A percentile compares a stretch with the other conserved stretches of the same genome.
Evolutionary conservation across 37 sponge, comb jelly and placozoan species (phyloP).

Genomic region (Geodia barretti): DNA sequence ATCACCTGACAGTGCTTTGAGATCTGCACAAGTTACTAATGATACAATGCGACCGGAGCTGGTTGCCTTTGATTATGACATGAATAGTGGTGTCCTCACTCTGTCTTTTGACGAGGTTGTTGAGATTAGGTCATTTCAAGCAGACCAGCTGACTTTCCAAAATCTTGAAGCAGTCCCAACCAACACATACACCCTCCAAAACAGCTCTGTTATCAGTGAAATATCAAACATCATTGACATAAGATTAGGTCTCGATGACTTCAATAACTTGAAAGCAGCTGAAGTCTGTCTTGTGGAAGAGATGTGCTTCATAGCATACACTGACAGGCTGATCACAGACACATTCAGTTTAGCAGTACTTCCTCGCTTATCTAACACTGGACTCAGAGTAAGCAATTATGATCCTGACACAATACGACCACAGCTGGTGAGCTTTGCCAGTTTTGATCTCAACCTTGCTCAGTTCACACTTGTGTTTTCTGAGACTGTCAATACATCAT

Average conservation of each 20-base stretch:
- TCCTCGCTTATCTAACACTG: slow-evolving; percentile 39
- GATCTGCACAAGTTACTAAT: slow-evolving; percentile 29
- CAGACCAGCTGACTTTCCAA: slow-evolving; percentile 68
- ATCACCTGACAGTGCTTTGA: slow-evolving; percentile 45
- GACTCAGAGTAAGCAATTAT: slow-evolving; percentile 46
- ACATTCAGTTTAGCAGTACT: slow-evolving; percentile 36
- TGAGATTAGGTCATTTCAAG: slow-evolving; percentile 38
- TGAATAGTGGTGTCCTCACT: slow-evolving; percentile 56
- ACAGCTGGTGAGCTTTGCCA: slow-evolving; percentile 53
- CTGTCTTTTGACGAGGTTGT: slow-evolving; percentile 84
- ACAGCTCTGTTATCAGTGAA: slow-evolving; percentile 22
- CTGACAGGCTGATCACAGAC: slow-evolving; percentile 54
- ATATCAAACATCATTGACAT: slow-evolving; percentile 49
- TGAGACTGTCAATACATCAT: slow-evolving; percentile 70
- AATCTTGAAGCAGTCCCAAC: slow-evolving; percentile 20
- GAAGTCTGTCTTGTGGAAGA: slow-evolving; percentile 31
- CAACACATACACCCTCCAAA: slow-evolving; percentile 15
- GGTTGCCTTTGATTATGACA: slow-evolving; percentile 63
- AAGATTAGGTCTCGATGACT: slow-evolving; percentile 55
- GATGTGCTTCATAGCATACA: slow-evolving; percentile 67
- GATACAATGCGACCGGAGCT: slow-evolving; percentile 68
- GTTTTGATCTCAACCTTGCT: slow-evolving; percentile 71
- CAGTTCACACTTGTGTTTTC: slow-evolving; percentile 71
- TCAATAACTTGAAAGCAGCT: slow-evolving; percentile 58
- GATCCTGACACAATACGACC: slow-evolving; percentile 71